These are phyloP conservation scores for Micromussa lordhowensis DNA, from an alignment of 92 coral and sea anemone species.

Conservation along the genomic window DNA sequence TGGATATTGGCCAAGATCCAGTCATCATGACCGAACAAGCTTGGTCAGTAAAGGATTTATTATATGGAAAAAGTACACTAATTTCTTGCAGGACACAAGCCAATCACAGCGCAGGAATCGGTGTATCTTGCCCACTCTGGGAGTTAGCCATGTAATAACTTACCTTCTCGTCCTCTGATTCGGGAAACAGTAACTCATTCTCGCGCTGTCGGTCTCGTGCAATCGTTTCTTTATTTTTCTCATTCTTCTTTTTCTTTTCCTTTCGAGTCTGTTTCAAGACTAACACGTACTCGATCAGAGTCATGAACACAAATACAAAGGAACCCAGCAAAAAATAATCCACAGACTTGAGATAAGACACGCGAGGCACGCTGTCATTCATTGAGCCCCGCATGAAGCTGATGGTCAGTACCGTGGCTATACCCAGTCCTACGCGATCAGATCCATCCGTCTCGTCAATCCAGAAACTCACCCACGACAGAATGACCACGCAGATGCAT, in stretches of 20 bases:
- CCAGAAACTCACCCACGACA: constrained; percentile 95
- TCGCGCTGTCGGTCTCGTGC: constrained; percentile 25
- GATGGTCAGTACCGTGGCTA: constrained; percentile 90
- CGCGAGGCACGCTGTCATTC: constrained; percentile 93
- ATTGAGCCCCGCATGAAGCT: constrained; percentile 95
- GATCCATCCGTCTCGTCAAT: constrained; percentile 87
- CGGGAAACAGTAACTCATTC: background rate
- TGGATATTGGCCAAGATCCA: no score
- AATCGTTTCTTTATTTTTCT: constrained; percentile 47
- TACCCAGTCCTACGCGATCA: constrained; percentile 91
- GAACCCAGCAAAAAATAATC: constrained; percentile 92
- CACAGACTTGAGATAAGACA: constrained; percentile 94
- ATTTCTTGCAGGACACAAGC: no score
- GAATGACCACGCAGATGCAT: constrained; percentile 82
- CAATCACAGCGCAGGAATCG: no score
- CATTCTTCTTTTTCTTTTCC: constrained; percentile 60
- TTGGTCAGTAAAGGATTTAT: no score
- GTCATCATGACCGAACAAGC: no score
- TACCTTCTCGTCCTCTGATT: constrained; percentile 42
- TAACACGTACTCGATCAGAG: constrained; percentile 90
- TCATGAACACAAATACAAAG: constrained; percentile 93
- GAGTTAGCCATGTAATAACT: background rate
- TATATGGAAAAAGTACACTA: no score
- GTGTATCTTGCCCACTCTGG: no score
- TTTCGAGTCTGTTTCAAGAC: constrained; percentile 77